Evolutionary conservation across 2,888 invertebrate species (phyloP), one percentile per base, ranked within the genome.

Genomic region (Abscondita cerata): DNA sequence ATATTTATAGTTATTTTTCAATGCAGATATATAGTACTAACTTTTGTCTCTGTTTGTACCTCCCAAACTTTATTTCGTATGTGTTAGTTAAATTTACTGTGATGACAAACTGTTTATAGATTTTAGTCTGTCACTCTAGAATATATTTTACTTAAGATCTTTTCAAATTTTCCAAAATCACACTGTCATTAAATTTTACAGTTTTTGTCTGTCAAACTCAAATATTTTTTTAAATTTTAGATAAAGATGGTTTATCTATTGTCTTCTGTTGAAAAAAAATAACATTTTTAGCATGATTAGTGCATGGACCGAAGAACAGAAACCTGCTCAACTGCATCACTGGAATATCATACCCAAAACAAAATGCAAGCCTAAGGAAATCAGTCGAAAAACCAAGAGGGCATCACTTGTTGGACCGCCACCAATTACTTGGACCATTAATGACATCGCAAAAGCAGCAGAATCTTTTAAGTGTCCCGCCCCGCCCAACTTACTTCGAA

Each of bases 391-490:
- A 19, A 41, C 55, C 54, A 41, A 33, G 44, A 38, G 53, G 36
- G 31, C 52, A 18, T 16, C 59, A 44, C 51, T 50, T 13, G 12
- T 31, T 48, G 59, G 59, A 52, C 31, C 50, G 50, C 19, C 64
- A 11, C 69, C 75, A 1, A 76, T 79, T 34, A 76, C 78, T 9
- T 82, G 81, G 80, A 81, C 78, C 2, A 78, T 79, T 12, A 72
- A 77, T 52, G 81, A 81, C 69, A 83, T 87, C 1, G 72, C 86
- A 46, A 86, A 87, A 76, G 86, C 87, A 13, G 86, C 83, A 13
- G n/a, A 76, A 82, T 31, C 78, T 87, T 3, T 78, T 87, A 15
- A 77, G 77, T 68, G 81, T 81, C 19, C 86, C 86, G 1, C 84
- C 86, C 0, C 64, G 79, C 57, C 69, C 75, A 0, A 84, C 84